Conservation (phyloP, 2,797 vertebrate genomes). For the Siniperca scherzeri region DNA sequence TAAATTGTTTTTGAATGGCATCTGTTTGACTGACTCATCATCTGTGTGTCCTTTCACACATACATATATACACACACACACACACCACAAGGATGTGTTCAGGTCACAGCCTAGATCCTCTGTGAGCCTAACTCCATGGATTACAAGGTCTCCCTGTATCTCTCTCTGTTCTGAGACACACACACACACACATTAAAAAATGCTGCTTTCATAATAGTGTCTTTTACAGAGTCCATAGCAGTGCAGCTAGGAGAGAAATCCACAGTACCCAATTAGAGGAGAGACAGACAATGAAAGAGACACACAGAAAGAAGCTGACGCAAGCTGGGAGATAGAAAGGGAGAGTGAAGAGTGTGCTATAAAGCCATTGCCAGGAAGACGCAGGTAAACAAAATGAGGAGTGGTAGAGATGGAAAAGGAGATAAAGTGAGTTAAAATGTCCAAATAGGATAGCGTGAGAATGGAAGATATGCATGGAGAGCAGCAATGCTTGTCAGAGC, state of each 20-base stretch:
- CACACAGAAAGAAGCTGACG: background rate
- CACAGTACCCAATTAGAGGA: conserved; percentile 22
- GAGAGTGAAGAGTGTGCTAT: background rate
- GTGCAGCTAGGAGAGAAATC: background rate
- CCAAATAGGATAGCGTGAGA: conserved; percentile 31
- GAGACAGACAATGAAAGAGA: conserved; percentile 12
- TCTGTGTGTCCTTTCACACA: background rate
- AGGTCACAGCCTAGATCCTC: conserved; percentile 48
- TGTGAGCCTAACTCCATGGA: conserved; percentile 35
- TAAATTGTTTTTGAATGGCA: fast-evolving
- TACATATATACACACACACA: background rate
- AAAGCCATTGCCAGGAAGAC: conserved; percentile 17
- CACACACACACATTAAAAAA: background rate
- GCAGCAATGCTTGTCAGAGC: conserved; percentile 44
- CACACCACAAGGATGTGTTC: conserved; percentile 18
- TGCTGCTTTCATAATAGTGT: conserved; percentile 23
- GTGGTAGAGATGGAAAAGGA: conserved; percentile 1
- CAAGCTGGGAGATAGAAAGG: conserved; percentile 2
- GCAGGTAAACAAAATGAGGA: conserved; percentile 30
- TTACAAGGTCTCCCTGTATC: conserved; percentile 21
- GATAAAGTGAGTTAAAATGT: conserved; percentile 29
- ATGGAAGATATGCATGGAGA: conserved; percentile 27
- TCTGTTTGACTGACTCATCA: conserved; percentile 17
- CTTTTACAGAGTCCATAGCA: conserved; percentile 24
- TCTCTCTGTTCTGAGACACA: conserved; percentile 1